These are phyloP conservation scores for Drosophila subpulchrella DNA, from an alignment of 1,140 invertebrate genomes.

Conservation along the genomic window DNA sequence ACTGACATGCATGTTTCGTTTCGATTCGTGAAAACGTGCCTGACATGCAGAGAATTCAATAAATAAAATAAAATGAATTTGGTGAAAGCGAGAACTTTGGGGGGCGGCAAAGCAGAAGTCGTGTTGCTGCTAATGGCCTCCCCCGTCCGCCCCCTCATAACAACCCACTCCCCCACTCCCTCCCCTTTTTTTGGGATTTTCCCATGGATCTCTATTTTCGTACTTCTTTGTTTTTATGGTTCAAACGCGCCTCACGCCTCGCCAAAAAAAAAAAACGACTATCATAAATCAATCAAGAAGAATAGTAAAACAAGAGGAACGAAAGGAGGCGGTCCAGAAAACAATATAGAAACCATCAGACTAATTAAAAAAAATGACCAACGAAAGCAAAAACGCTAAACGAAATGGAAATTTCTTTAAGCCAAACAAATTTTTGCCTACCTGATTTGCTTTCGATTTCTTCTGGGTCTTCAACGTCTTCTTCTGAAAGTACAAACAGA, in stretches of 20 bases:
- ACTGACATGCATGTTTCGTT: conserved; percentile 55
- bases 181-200: conserved; percentile 19
- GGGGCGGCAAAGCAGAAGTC: conserved; percentile 42
- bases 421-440: conserved; percentile 11
- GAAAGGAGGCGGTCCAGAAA: neutral
- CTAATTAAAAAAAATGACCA: conserved; percentile 20
- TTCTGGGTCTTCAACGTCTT: conserved; percentile 21
- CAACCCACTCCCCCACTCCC: neutral
- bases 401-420: conserved; percentile 28
- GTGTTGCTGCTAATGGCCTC: conserved; percentile 68
- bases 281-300: conserved; percentile 45
- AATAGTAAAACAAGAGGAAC: conserved; percentile 5
- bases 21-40: conserved; percentile 74
- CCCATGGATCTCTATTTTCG: conserved; percentile 22
- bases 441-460: conserved; percentile 59
- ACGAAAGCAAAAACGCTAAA: conserved; percentile 30
- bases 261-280: neutral
- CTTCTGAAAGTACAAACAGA: conserved; percentile 67
- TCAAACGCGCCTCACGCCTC: conserved; percentile 26
- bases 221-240: conserved; percentile 11
- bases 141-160: neutral
- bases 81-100: conserved; percentile 73
- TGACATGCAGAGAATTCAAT: conserved; percentile 80
- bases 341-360: neutral
- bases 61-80: conserved; percentile 80